These are phyloP conservation scores for Deilephila porcellus DNA, from an alignment of 2,888 invertebrate genomes.

Conservation along the genomic window DNA sequence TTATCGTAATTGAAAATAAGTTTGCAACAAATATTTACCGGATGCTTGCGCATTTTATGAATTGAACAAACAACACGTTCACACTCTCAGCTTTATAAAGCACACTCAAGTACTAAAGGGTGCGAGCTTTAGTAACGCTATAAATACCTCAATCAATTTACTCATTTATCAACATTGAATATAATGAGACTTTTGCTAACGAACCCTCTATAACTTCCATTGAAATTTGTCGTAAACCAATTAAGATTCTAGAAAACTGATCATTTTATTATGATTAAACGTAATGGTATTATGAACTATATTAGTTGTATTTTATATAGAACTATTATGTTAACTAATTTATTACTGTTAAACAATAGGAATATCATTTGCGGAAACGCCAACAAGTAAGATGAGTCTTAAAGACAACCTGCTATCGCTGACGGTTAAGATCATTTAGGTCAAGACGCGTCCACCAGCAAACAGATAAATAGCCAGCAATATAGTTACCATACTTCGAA, in stretches of 20 bases:
- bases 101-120: slow-evolving; percentile 19
- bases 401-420: neutral
- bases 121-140: slow-evolving; percentile 13
- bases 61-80: neutral
- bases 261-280: neutral
- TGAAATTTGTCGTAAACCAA: neutral
- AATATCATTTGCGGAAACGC: no score
- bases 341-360: no score
- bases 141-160: slow-evolving; percentile 23
- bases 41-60: neutral
- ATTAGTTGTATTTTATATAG: no score
- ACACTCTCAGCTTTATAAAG: slow-evolving; percentile 4
- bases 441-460: slow-evolving; percentile 1
- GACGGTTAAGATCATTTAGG: neutral
- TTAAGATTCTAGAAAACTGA: neutral
- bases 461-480: slow-evolving; percentile 14
- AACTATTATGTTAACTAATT: no score
- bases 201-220: slow-evolving; percentile 5
- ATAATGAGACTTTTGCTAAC: slow-evolving; percentile 16
- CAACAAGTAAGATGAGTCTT: neutral
- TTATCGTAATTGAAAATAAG: neutral
- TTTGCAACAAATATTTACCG: slow-evolving; percentile 10
- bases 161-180: slow-evolving; percentile 9
- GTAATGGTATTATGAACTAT: no score
- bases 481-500: neutral